Evolutionary conservation across 2,888 invertebrate genomes (phyloP), one percentile per base, ranked within the genome.

Genomic region (Heliconius charithonia): DNA sequence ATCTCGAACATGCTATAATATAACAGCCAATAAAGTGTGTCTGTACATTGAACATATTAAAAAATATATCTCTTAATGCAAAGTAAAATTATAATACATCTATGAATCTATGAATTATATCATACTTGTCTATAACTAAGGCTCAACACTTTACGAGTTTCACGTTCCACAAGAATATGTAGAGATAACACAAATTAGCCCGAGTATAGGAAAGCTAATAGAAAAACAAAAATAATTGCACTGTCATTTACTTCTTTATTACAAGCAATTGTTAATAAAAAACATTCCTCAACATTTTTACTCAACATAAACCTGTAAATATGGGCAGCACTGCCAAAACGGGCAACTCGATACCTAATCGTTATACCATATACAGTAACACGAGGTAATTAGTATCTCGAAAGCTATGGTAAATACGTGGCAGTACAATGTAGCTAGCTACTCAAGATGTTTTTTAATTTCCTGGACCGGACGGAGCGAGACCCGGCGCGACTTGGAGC

Each of bases 361-460:
- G 79, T 81, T 82, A 79, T 82, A 66, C 81, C 82, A 81, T 84
- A 82, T 82, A 81, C 69, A 80, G 80, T 73, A 79, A 79, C 84
- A 81, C 82, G 81, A 78, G 80, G 76, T 83, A 84, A 84, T 83
- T 83, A 83, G 83, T 80, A 81, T 81, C 79, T 79, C 76, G 69
- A 78, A 77, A 82, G 79, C 78, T 77, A 80, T 80, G 76, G 80
- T 73, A 79, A 81, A 85, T 82, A 83, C 81, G 82, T 81, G 81
- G 80, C 79, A 82, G 80, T 78, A 75, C 79, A 82, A 84, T 82
- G 83, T 81, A 83, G 85, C 84, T 85, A 87, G 87, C 86, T 87
- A 86, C 88, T 89, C 88, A 89, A 91, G 91, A 91, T 88, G 90
- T 92, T 92, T 91, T 93, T 93, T 93, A 92, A 93, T 93, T 93